Base-by-base conservation (phyloP, 35 echinoderm and acorn worm species). In the Anneissia japonica region DNA sequence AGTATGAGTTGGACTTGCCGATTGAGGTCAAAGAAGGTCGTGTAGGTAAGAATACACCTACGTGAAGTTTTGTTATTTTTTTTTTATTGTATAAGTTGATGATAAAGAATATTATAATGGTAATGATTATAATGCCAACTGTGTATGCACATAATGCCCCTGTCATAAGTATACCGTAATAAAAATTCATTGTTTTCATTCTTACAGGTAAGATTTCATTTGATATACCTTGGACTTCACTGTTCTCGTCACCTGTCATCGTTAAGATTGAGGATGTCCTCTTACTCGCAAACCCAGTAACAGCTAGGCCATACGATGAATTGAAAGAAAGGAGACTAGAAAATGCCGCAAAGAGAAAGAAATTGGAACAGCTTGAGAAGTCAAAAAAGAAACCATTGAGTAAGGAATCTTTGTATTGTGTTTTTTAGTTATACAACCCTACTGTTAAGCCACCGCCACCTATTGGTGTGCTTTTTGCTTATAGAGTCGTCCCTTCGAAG, bases 241-340 rank as follows among this genome's bases (percentile, higher is more conserved):
- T 99, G 30, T 99, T 93, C 74, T 89, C 92, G 26, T 74, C 83
- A 72, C 96, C 96, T 3, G 51, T 99, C 23, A 83, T 84, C 30
- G 96, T 99, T 11, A 84, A 91, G 21, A 85, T 99, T 36, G 96
- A 99, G 46, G 96, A 93, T 74, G 86, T 99, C 41, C 87, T 93
- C 40, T 81, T 99, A 6, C 75, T 99, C 31, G 96, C 82, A 31
- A 88, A 82, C 40, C 96, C 96, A 0, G 36, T 94, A 31, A 86
- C 89, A 46, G 96, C 93, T 81, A 81, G 89, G 56, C 96, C 92
- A 14, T 99, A 99, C 74, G 83, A 99, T 94, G 89, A 91, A 72
- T 85, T 82, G 31, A 88, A 84, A 74, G 89, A 93, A 29, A 87
- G 34, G 35, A 55, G 81, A 6, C 79, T 93, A 26, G 73, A 93